Conservation (phyloP, 2,888 invertebrate species). For the Tholera decimalis region DNA sequence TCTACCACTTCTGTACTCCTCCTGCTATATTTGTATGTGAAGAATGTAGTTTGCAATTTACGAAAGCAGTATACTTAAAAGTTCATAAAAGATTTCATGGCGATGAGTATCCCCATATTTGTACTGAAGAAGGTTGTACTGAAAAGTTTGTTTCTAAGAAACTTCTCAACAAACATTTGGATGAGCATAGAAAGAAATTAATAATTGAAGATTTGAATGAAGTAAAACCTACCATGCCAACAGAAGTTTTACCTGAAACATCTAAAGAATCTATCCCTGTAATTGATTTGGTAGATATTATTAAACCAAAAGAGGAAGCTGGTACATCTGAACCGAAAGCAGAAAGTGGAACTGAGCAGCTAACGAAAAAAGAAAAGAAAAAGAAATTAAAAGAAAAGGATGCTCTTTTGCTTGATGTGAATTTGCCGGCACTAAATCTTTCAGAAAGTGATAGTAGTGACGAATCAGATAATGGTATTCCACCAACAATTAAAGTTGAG, state of each 20-base stretch:
- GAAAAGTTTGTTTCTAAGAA: constrained; percentile 96
- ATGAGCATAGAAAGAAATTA: constrained; percentile 90
- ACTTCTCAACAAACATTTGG: constrained; percentile 94
- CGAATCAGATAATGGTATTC: constrained; percentile 89
- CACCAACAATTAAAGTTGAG: constrained; percentile 74
- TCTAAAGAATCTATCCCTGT: constrained; percentile 80
- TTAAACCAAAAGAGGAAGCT: constrained; percentile 80
- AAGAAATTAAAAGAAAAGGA: constrained; percentile 88
- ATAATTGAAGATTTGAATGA: constrained; percentile 77
- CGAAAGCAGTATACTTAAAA: constrained; percentile 95
- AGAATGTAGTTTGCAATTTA: constrained; percentile 94
- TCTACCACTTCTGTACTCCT: constrained; percentile 97
- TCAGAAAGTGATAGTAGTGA: constrained; percentile 96
- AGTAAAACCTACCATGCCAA: constrained; percentile 70
- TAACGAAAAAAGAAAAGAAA: constrained; percentile 86
- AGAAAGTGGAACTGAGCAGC: constrained; percentile 76
- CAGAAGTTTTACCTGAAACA: constrained; percentile 74
- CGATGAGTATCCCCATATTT: constrained; percentile 94
- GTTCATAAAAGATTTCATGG: constrained; percentile 96
- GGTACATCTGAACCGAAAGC: constrained; percentile 79
- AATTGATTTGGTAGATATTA: constrained; percentile 83
- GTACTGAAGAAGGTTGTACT: constrained; percentile 93
- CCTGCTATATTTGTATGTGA: constrained; percentile 95
- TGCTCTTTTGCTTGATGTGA: constrained; percentile 87
- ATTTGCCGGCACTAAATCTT: constrained; percentile 95